Evolutionary conservation across 2,888 invertebrate species (phyloP).

Genomic region (Amorpha juglandis): DNA sequence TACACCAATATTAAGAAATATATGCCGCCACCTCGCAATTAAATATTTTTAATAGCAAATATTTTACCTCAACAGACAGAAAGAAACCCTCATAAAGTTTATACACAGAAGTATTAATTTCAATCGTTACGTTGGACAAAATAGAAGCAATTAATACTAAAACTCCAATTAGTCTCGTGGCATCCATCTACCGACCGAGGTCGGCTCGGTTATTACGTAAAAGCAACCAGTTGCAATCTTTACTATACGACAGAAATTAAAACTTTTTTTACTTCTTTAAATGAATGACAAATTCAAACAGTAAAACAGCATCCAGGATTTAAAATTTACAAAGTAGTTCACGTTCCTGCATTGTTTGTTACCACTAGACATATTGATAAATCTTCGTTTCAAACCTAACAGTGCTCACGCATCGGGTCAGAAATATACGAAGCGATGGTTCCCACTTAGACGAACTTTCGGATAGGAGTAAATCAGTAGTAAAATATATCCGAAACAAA

Average conservation of each 20-base stretch:
- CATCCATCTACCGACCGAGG: conserved; percentile 37
- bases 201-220: conserved; percentile 29
- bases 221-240: conserved; percentile 1
- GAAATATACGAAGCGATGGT: no score
- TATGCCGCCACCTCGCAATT: neutral
- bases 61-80: neutral
- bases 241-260: neutral
- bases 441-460: no score
- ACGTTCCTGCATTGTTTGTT: no score
- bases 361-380: no score
- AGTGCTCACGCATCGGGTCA: no score
- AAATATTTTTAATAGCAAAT: neutral
- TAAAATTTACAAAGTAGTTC: no score
- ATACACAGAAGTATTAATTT: conserved; percentile 31
- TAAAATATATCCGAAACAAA: neutral
- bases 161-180: conserved; percentile 48
- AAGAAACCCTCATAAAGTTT: conserved; percentile 25
- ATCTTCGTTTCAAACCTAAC: no score
- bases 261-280: no score
- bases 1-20: no score
- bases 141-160: conserved; percentile 43
- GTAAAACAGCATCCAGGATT: neutral
- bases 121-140: conserved; percentile 34
- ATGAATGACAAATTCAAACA: no score
- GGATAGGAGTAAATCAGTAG: neutral